A percentile compares a stretch with the other conserved stretches of the same genome.
phyloP scores from a whole-genome alignment of 2,113 vertebrate species.

The Rattus rattus region DNA sequence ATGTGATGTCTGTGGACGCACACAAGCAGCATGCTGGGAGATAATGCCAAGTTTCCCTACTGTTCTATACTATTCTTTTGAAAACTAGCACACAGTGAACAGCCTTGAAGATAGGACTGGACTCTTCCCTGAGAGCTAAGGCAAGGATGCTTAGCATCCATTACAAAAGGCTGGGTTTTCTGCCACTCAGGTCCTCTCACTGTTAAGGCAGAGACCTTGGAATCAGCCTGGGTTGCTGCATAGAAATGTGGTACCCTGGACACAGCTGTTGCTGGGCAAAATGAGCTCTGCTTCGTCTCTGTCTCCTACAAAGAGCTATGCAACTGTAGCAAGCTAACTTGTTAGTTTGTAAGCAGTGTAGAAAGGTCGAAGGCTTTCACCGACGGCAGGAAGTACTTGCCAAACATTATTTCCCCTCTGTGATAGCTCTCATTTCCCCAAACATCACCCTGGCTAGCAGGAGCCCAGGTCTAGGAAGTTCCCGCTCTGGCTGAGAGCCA shows the following conservation, averaged over 20 bases:
- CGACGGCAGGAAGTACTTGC: not conserved
- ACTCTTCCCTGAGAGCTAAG: not conserved
- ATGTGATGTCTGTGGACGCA: not conserved
- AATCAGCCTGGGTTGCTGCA: not conserved
- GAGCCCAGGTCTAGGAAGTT: not conserved
- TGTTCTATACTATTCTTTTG: not conserved
- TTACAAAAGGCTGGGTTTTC: not conserved
- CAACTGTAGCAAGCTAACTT: not conserved
- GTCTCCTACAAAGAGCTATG: not conserved
- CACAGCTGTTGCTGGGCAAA: not conserved
- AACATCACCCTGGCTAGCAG: not conserved
- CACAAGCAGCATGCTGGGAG: too few species aligned
- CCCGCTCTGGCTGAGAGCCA: not conserved
- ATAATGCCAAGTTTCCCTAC: not conserved
- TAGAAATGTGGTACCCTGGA: not conserved
- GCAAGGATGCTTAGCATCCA: not conserved
- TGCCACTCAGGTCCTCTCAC: not conserved
- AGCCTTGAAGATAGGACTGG: not conserved
- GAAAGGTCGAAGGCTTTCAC: not conserved
- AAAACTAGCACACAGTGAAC: not conserved
- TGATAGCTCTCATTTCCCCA: not conserved
- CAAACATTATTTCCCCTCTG: not conserved
- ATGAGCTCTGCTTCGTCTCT: not conserved
- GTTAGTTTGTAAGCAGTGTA: not conserved
- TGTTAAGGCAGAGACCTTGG: not conserved